These are phyloP conservation scores for Lacerta agilis DNA, from an alignment of 2,797 vertebrate species.

Conservation along the genomic window DNA sequence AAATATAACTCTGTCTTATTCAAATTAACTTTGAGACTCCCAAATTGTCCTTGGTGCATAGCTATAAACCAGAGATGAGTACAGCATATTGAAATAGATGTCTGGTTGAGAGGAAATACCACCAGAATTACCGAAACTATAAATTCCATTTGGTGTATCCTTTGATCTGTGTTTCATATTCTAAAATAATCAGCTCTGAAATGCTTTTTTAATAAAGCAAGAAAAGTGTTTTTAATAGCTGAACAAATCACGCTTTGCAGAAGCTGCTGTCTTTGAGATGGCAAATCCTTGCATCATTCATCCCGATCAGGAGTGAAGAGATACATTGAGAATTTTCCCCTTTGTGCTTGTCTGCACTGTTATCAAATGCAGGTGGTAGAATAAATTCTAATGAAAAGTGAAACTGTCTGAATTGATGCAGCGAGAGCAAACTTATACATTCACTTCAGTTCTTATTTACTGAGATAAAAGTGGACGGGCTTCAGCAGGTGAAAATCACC, in stretches of 20 bases:
- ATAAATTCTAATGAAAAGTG: slow-evolving; percentile 58
- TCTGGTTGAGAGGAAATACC: slow-evolving; percentile 51
- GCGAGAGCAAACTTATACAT: slow-evolving; percentile 50
- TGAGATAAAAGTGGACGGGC: slow-evolving; percentile 47
- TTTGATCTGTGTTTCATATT: slow-evolving; percentile 45
- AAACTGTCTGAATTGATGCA: slow-evolving; percentile 53
- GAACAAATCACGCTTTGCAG: slow-evolving; percentile 47
- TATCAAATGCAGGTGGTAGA: slow-evolving; percentile 41
- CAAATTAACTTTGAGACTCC: slow-evolving; percentile 57
- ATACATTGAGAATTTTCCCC: slow-evolving; percentile 43
- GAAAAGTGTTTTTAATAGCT: slow-evolving; percentile 38
- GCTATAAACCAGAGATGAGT: slow-evolving; percentile 49
- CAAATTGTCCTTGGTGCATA: slow-evolving; percentile 55
- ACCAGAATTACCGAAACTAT: slow-evolving; percentile 26
- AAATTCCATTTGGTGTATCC: slow-evolving; percentile 41
- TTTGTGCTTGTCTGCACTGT: slow-evolving; percentile 42
- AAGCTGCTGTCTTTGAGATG: slow-evolving; percentile 29
- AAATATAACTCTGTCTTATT: slow-evolving; percentile 26
- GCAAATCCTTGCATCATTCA: slow-evolving; percentile 31
- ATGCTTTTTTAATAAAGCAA: slow-evolving; percentile 26
- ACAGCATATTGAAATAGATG: slow-evolving; percentile 61
- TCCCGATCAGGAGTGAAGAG: slow-evolving; percentile 53
- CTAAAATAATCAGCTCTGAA: not conserved
- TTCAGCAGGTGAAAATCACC: slow-evolving; percentile 59
- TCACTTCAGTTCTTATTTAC: slow-evolving; percentile 58